Evolutionary conservation across 2,113 vertebrate genomes (phyloP).

Genomic region (Sterrhoptilus dennistouni): DNA sequence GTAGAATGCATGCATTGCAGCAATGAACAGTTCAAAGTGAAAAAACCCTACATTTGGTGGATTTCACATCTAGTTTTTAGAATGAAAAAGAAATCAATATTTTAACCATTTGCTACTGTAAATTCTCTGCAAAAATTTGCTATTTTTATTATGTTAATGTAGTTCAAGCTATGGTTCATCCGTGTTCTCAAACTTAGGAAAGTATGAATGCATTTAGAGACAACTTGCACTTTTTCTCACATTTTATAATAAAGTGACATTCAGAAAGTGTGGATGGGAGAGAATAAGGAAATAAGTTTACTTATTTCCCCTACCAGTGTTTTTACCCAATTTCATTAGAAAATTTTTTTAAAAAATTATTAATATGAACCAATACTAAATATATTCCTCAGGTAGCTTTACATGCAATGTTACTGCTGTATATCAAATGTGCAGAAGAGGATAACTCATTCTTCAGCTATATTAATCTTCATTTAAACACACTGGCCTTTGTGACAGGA

Average conservation of each 20-base stretch:
- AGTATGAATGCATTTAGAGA: background rate
- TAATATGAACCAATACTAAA: background rate
- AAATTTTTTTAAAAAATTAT: background rate
- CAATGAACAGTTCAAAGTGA: background rate
- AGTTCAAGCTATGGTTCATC: background rate
- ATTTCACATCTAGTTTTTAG: background rate
- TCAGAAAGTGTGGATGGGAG: fast-evolving
- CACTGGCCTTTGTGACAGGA: background rate
- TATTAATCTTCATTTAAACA: background rate
- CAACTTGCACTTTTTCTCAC: background rate
- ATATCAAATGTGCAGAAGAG: background rate
- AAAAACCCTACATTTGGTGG: background rate
- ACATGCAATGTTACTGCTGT: background rate
- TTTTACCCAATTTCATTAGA: background rate
- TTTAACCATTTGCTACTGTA: background rate
- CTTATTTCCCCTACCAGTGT: background rate
- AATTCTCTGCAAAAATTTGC: background rate
- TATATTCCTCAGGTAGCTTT: background rate
- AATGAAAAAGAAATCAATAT: background rate
- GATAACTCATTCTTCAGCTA: background rate
- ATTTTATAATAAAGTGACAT: background rate
- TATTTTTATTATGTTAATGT: background rate
- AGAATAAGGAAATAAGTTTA: background rate
- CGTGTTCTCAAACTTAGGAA: background rate
- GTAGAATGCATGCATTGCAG: background rate